phyloP scores from a whole-genome alignment of 2,113 vertebrate genomes.

The Chionodraco myersi region DNA sequence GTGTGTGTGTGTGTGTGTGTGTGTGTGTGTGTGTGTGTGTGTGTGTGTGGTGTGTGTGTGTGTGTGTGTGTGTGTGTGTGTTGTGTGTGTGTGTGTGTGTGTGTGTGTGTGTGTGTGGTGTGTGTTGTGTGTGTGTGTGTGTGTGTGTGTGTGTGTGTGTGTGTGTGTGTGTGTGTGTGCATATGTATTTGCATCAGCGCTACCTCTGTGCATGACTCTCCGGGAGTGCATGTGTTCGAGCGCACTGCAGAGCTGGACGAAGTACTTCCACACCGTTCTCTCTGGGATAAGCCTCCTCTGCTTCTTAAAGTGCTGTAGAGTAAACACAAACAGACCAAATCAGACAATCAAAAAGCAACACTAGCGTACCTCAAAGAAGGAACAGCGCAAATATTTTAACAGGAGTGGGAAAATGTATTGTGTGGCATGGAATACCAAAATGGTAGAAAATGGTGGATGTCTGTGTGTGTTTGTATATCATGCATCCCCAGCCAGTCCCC shows the following conservation, averaged over 20 bases:
- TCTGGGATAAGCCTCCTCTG: conserved; percentile 97
- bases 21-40: too few species aligned
- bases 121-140: background rate
- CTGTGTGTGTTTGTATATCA: conserved; percentile 46
- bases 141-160: background rate
- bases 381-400: conserved; percentile 48
- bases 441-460: conserved; percentile 40
- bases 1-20: conserved; percentile 5
- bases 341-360: conserved; percentile 8
- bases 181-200: background rate
- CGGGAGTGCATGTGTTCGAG: conserved; percentile 98
- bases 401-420: conserved; percentile 25
- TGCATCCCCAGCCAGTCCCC: conserved; percentile 37
- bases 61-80: background rate
- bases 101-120: conserved; percentile 5
- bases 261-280: conserved; percentile 99
- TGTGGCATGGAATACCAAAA: conserved; percentile 29
- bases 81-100: background rate
- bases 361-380: conserved; percentile 25
- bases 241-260: conserved; percentile 98
- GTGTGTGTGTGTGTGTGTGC: conserved; percentile 1
- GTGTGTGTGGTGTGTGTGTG: background rate
- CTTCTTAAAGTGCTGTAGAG: conserved; percentile 96
- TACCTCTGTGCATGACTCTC: conserved; percentile 98
- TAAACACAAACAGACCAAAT: conserved; percentile 45